Evolutionary conservation across 2,113 vertebrate genomes (phyloP).

Genomic region (Prunella himalayana): DNA sequence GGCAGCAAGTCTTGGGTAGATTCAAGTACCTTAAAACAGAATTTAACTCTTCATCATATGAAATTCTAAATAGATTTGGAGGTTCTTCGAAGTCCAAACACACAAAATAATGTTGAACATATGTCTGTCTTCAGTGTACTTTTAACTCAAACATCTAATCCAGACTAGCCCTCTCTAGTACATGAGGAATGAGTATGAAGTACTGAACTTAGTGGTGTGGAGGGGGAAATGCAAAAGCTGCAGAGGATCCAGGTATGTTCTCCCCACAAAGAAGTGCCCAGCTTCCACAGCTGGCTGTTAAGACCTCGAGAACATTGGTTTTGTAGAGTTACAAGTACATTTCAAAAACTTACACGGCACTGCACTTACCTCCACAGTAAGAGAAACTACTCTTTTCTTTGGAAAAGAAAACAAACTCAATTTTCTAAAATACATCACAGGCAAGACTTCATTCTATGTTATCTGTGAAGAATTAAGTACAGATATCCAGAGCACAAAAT

Average conservation of each 20-base stretch:
- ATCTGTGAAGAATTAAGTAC: slow-evolving; percentile 36
- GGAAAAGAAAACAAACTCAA: background rate
- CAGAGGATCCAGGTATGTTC: background rate
- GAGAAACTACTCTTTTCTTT: background rate
- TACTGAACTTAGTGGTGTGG: background rate
- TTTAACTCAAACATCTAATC: slow-evolving; percentile 43
- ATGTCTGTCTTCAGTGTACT: background rate
- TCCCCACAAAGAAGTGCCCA: background rate
- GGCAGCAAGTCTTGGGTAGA: slow-evolving; percentile 32
- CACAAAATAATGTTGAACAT: slow-evolving; percentile 57
- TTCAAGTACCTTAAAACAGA: slow-evolving; percentile 51
- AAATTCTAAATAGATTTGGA: slow-evolving; percentile 57
- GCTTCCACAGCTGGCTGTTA: background rate
- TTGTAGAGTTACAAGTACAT: background rate
- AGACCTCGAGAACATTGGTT: background rate
- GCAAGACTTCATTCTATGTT: slow-evolving; percentile 2
- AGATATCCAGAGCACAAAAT: slow-evolving; percentile 42
- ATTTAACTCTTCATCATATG: slow-evolving; percentile 56
- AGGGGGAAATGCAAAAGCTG: background rate
- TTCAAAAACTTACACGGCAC: background rate
- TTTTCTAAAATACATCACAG: background rate
- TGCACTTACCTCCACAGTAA: background rate
- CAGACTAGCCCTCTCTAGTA: background rate
- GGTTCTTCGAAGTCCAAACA: slow-evolving; percentile 51
- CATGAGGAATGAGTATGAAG: background rate